Percentiles rank a stretch among this genome's conserved stretches.
Conservation (phyloP, 2,797 vertebrate genomes). For the Lepidocolaptes lacrymiger region DNA sequence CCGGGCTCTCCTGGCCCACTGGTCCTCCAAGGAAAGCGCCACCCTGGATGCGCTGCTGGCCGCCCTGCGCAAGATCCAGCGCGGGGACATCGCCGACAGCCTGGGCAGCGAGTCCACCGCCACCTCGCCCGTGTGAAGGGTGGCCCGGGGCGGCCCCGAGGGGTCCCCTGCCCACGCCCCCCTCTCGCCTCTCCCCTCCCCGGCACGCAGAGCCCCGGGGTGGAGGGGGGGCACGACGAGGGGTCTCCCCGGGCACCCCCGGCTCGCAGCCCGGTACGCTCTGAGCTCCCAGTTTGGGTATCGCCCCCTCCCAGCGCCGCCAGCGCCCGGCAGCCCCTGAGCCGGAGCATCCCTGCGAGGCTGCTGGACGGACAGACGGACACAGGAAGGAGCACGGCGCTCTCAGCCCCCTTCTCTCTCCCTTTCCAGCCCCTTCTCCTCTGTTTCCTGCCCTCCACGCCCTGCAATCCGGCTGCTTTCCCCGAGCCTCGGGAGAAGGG, state of each 20-base stretch:
- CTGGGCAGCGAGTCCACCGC: constrained; percentile 87
- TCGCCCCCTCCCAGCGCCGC: no score
- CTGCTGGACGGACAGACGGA: not conserved
- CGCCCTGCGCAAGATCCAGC: constrained; percentile 89
- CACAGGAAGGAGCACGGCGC: rapidly evolving
- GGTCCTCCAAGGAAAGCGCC: constrained; percentile 90
- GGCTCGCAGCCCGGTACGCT: not conserved
- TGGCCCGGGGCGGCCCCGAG: not conserved
- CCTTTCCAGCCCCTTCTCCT: not conserved
- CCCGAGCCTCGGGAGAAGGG: rapidly evolving
- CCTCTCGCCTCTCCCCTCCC: not conserved
- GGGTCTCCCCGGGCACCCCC: constrained; percentile 7
- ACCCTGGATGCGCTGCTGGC: constrained; percentile 87
- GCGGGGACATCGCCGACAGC: constrained; percentile 91
- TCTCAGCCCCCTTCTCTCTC: not conserved
- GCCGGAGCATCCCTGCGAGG: no score
- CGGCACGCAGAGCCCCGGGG: not conserved
- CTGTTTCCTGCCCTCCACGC: not conserved
- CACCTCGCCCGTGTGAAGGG: constrained; percentile 84
- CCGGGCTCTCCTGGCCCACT: constrained; percentile 87
- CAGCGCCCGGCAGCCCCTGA: no score
- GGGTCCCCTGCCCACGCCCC: not conserved
- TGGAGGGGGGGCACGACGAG: constrained; percentile 46
- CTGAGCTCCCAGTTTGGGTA: no score
- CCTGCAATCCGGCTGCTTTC: not conserved